Evolutionary conservation across 2,113 vertebrate species (phyloP).

Genomic region (Dipodomys merriami): DNA sequence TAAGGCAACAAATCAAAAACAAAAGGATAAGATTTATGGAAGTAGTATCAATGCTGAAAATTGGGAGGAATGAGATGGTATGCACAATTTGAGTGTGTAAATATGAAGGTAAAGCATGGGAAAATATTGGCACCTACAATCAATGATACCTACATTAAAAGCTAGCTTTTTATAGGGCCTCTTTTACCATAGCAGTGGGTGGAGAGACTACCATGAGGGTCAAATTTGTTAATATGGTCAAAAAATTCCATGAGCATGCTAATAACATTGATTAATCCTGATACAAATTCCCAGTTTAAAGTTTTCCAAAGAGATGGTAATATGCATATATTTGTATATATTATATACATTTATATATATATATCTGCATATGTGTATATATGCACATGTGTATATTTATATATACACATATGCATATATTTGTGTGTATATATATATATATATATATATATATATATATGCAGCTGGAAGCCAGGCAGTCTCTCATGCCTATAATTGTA

Average conservation of each 20-base stretch:
- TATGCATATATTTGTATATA: no score
- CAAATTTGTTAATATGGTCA: not conserved
- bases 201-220: not conserved
- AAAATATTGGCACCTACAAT: not conserved
- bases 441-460: no score
- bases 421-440: no score
- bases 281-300: no score
- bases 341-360: no score
- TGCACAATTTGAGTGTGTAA: not conserved
- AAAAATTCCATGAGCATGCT: not conserved
- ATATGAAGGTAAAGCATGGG: not conserved
- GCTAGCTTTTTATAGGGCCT: not conserved
- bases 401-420: no score
- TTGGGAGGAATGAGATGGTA: not conserved
- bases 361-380: no score
- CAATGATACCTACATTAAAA: not conserved
- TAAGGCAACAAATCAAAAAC: not conserved
- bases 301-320: no score
- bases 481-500: no score
- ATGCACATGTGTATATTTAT: no score
- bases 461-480: no score
- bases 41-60: not conserved
- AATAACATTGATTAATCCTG: not conserved
- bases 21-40: not conserved
- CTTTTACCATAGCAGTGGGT: not conserved